These are phyloP conservation scores for Girardinus metallicus DNA, from an alignment of 2,797 vertebrate genomes.

Conservation along the genomic window DNA sequence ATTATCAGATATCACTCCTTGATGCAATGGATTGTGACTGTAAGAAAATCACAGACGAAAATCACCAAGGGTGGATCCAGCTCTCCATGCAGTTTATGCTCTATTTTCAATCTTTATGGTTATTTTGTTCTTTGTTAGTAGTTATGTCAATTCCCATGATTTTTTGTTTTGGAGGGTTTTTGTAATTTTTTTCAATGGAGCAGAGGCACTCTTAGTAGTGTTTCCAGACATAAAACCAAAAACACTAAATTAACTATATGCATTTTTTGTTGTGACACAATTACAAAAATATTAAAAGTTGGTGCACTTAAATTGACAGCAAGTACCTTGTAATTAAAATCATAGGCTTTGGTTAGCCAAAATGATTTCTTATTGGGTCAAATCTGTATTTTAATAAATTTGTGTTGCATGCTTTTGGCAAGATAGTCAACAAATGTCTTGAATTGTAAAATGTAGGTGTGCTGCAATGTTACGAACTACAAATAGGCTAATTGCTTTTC, in stretches of 20 bases:
- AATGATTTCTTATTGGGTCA: neutral
- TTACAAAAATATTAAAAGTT: neutral
- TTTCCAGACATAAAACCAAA: neutral
- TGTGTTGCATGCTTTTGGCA: neutral
- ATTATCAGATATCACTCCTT: neutral
- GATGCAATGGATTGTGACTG: neutral
- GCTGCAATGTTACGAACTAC: neutral
- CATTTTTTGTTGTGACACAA: neutral
- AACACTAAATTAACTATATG: neutral
- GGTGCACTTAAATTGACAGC: neutral
- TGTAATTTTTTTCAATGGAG: neutral
- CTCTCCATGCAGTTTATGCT: neutral
- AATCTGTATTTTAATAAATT: neutral
- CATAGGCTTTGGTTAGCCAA: neutral
- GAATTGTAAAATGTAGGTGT: neutral
- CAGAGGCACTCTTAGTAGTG: neutral
- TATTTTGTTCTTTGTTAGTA: neutral
- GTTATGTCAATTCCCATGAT: neutral
- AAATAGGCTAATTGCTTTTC: neutral
- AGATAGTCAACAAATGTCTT: neutral
- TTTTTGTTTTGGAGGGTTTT: neutral
- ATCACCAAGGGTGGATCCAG: neutral
- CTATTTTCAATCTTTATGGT: neutral
- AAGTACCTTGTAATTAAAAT: neutral
- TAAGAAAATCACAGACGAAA: neutral